phyloP scores from a whole-genome alignment of 2,888 invertebrate species.

The Hypercompe scribonia region DNA sequence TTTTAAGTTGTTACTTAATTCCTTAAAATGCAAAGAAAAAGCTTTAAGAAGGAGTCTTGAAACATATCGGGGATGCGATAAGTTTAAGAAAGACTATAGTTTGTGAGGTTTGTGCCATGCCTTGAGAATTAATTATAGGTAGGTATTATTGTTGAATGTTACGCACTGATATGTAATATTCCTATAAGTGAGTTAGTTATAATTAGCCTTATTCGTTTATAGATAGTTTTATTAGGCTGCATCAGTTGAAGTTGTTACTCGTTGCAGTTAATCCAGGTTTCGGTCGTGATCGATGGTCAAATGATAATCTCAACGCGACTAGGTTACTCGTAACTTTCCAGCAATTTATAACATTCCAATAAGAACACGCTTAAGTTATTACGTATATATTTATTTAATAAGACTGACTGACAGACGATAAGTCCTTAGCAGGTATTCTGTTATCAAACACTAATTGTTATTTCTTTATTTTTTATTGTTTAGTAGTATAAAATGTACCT shows the following conservation, averaged over 20 bases:
- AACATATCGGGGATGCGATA: constrained; percentile 67
- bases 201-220: constrained; percentile 42
- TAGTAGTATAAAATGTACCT: constrained; percentile 58
- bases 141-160: constrained; percentile 47
- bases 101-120: constrained; percentile 64
- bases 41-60: constrained; percentile 71
- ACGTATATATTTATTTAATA: constrained; percentile 65
- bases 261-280: constrained; percentile 7
- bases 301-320: constrained; percentile 35
- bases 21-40: constrained; percentile 59
- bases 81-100: constrained; percentile 48
- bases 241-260: constrained; percentile 34
- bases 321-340: constrained; percentile 62
- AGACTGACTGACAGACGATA: constrained; percentile 73
- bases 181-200: constrained; percentile 47
- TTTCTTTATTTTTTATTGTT: constrained; percentile 47
- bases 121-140: constrained; percentile 56
- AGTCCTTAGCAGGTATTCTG: constrained; percentile 58
- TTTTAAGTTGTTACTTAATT: constrained; percentile 36
- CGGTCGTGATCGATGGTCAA: constrained; percentile 28
- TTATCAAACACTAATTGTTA: constrained; percentile 58
- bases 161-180: constrained; percentile 54
- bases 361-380: constrained; percentile 60
- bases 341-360: constrained; percentile 65
- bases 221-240: constrained; percentile 39